These are phyloP conservation scores for Frankliniella intonsa DNA, from an alignment of 2,888 invertebrate genomes.

Conservation along the genomic window DNA sequence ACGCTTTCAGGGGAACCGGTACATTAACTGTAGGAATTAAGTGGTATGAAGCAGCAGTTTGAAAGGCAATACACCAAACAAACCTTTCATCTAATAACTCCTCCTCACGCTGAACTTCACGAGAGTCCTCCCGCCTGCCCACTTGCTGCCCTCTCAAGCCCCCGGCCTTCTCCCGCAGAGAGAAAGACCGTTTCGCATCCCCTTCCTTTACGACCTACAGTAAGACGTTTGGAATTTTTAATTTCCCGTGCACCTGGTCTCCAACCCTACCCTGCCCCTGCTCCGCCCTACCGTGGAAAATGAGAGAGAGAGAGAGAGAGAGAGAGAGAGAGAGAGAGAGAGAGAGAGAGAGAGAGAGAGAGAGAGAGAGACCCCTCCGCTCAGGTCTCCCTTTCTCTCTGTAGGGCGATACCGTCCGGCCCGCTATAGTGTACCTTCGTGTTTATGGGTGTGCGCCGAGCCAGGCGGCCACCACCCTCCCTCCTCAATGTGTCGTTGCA, in stretches of 20 bases:
- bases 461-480: neutral
- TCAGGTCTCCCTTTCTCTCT: neutral
- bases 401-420: neutral
- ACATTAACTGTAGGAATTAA: no score
- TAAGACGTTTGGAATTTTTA: constrained; percentile 23
- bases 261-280: neutral
- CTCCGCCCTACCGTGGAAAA: neutral
- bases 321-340: no score
- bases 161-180: no score
- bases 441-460: neutral
- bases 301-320: neutral
- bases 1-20: no score
- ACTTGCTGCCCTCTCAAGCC: no score
- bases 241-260: constrained; percentile 12
- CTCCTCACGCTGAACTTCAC: no score
- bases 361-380: neutral
- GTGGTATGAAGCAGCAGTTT: no score
- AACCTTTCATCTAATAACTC: no score
- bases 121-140: no score
- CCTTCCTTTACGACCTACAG: neutral
- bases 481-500: constrained; percentile 1
- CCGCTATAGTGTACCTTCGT: neutral
- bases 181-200: no score
- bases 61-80: no score
- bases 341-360: no score